Conservation (phyloP, 37 sponge, comb jelly and placozoan genomes). For the Hexactinellida sp. region DNA sequence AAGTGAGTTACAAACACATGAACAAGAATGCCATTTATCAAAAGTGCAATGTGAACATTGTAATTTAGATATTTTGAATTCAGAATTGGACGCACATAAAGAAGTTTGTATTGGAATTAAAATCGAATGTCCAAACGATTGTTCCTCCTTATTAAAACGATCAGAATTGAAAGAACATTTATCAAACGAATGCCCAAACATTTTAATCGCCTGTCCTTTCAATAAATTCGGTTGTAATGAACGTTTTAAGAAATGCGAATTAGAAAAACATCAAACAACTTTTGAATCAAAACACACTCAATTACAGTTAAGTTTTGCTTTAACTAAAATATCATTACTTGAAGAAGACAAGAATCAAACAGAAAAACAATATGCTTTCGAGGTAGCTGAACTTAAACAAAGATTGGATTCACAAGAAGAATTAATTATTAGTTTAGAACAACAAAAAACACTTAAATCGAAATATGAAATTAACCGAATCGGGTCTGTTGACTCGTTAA, state of each 20-base stretch:
- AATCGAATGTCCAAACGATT: background rate
- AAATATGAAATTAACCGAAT: background rate
- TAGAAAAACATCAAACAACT: background rate
- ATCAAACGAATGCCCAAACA: background rate
- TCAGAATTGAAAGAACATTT: background rate
- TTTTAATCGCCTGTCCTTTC: background rate
- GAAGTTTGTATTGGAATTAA: background rate
- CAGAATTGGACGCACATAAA: background rate
- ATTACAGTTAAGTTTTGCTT: background rate
- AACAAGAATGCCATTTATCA: background rate
- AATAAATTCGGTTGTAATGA: background rate
- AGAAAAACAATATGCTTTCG: background rate
- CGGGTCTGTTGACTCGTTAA: background rate
- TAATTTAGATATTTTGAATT: background rate
- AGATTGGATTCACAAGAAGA: background rate
- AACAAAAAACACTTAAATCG: background rate
- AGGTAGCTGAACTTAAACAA: background rate
- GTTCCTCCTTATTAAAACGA: background rate
- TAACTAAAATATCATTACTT: background rate
- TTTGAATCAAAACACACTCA: conserved; percentile 3
- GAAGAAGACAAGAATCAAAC: background rate
- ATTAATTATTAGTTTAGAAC: background rate
- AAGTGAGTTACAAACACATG: background rate
- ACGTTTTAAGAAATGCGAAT: background rate
- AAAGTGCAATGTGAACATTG: background rate